Percentiles rank a stretch among this genome's conserved stretches.
Conservation (phyloP, 1,140 invertebrate species). For the Caenorhabditis latens region DNA sequence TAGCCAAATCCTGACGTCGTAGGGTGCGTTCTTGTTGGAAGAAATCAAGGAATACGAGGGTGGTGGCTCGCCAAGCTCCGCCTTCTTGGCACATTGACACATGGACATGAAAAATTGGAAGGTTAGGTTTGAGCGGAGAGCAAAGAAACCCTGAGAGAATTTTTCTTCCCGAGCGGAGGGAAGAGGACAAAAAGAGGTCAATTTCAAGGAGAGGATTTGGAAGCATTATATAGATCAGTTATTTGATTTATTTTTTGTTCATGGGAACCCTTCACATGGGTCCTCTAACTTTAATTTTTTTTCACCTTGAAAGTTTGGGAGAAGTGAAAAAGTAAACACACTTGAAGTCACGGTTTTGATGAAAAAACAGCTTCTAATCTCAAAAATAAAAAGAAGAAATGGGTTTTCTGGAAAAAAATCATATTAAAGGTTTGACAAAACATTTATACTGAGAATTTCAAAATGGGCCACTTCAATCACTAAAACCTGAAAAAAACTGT, state of each 20-base stretch:
- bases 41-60: slow-evolving; percentile 9
- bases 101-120: slow-evolving; percentile 47
- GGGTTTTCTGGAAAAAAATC: neutral
- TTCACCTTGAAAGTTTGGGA: slow-evolving; percentile 28
- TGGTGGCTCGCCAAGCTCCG: slow-evolving; percentile 45
- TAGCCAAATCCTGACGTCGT: slow-evolving; percentile 3
- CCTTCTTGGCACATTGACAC: slow-evolving; percentile 26
- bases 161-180: neutral
- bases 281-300: slow-evolving; percentile 1
- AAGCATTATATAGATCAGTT: neutral
- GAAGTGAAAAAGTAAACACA: slow-evolving; percentile 26
- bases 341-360: slow-evolving; percentile 26
- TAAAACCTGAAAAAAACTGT: no score
- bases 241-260: slow-evolving; percentile 30
- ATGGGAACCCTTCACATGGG: no score
- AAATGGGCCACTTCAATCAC: no score
- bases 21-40: neutral
- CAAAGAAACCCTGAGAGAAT: neutral
- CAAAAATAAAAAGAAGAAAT: neutral
- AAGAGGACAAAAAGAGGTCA: neutral
- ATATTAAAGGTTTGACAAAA: no score
- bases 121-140: neutral
- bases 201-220: neutral
- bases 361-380: neutral
- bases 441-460: no score